These are phyloP conservation scores for Myotis davidii DNA, from an alignment of 2,113 vertebrate species.

Conservation along the genomic window DNA sequence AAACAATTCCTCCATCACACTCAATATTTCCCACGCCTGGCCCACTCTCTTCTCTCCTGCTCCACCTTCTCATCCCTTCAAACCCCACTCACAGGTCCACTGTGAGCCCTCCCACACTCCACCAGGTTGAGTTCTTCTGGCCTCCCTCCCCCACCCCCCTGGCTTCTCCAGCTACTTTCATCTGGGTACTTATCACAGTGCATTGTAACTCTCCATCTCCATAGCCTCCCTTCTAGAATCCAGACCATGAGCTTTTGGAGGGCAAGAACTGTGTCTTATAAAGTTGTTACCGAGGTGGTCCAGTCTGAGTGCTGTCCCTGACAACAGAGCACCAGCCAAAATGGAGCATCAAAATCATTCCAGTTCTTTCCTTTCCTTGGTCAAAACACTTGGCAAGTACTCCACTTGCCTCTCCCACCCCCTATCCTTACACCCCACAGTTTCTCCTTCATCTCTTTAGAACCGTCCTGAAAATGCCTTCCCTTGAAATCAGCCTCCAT, in stretches of 20 bases:
- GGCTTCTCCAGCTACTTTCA: background rate
- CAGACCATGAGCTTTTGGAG: background rate
- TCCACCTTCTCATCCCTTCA: background rate
- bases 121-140: background rate
- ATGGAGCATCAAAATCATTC: background rate
- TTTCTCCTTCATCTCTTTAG: background rate
- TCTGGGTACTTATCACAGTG: background rate
- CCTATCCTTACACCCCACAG: background rate
- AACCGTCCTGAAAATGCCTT: background rate
- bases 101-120: background rate
- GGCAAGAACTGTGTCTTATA: background rate
- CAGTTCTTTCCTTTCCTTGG: conserved; percentile 7
- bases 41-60: background rate
- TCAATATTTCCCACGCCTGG: background rate
- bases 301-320: background rate
- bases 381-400: background rate
- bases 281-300: background rate
- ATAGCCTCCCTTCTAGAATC: background rate
- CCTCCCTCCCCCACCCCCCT: too few relatives aligned
- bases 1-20: background rate
- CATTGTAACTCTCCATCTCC: background rate
- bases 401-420: background rate
- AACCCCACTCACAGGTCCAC: background rate
- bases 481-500: background rate
- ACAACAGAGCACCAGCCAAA: background rate